These are phyloP conservation scores for Macrosiphum euphorbiae DNA, from an alignment of 2,888 invertebrate species.

Conservation along the genomic window DNA sequence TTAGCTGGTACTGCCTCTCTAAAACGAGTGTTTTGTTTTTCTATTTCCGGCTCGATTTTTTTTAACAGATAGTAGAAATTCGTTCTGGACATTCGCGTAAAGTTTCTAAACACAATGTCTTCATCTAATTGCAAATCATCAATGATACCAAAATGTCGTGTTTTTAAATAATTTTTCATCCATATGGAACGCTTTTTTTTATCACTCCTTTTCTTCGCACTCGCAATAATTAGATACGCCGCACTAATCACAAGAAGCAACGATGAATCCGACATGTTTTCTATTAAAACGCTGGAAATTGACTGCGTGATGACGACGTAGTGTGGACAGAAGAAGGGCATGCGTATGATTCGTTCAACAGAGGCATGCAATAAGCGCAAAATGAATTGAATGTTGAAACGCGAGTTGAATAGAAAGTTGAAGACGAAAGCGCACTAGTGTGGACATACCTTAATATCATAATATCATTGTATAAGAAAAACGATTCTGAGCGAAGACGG, in stretches of 20 bases:
- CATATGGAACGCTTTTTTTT: constrained; percentile 6
- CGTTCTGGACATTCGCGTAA: not conserved
- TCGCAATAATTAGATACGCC: constrained; percentile 3
- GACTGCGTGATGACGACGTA: too few species aligned
- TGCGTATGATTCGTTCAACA: too few species aligned
- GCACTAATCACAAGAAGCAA: constrained; percentile 14
- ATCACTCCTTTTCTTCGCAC: not conserved
- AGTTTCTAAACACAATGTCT: constrained; percentile 24
- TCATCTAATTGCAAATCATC: constrained; percentile 31
- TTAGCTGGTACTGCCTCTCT: constrained; percentile 8
- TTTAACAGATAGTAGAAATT: constrained; percentile 1
- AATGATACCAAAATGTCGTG: not conserved
- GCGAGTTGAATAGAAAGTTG: too few species aligned
- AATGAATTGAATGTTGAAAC: too few species aligned
- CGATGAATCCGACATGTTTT: not conserved
- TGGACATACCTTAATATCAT: too few species aligned
- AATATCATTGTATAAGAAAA: too few species aligned
- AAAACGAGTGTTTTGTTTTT: constrained; percentile 39
- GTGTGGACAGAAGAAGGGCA: too few species aligned
- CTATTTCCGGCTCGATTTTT: constrained; percentile 24
- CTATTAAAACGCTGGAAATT: too few species aligned
- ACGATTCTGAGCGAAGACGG: too few species aligned
- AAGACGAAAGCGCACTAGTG: too few species aligned
- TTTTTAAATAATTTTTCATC: constrained; percentile 27
- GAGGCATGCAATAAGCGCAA: too few species aligned